Evolutionary conservation across 2,797 vertebrate genomes (phyloP).

Genomic region (Fringilla coelebs): DNA sequence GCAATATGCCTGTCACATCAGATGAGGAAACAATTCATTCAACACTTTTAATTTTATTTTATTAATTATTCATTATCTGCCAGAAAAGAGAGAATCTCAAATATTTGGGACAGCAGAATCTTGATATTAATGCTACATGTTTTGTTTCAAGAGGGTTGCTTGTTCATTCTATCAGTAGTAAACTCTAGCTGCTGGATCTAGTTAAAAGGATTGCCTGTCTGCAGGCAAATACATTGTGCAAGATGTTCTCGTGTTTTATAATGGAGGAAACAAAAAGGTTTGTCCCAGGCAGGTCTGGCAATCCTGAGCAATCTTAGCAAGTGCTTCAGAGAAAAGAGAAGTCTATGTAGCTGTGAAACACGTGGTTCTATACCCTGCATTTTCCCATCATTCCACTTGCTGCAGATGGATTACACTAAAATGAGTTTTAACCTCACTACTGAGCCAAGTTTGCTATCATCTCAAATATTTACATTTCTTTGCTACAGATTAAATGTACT

Average conservation of each 20-base stretch:
- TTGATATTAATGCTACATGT: neutral
- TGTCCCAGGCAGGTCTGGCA: neutral
- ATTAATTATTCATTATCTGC: neutral
- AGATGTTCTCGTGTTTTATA: neutral
- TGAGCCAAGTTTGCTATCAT: neutral
- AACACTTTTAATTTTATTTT: neutral
- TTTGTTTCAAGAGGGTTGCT: neutral
- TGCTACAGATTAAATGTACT: neutral
- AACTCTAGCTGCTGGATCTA: neutral
- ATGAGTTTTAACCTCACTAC: neutral
- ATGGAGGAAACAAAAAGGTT: neutral
- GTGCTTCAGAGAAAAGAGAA: neutral
- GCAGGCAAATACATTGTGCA: neutral
- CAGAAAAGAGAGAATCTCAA: neutral
- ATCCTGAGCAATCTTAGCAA: neutral
- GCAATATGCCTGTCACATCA: neutral
- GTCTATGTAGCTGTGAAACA: neutral
- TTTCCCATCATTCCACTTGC: neutral
- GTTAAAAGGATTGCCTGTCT: neutral
- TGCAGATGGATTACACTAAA: neutral
- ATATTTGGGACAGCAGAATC: neutral
- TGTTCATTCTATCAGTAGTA: neutral
- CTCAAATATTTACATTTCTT: conserved; percentile 5
- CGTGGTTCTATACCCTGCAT: rapidly evolving
- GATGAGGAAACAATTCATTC: neutral